Conservation (phyloP, 2,888 invertebrate species). For the Eudemis profundana region DNA sequence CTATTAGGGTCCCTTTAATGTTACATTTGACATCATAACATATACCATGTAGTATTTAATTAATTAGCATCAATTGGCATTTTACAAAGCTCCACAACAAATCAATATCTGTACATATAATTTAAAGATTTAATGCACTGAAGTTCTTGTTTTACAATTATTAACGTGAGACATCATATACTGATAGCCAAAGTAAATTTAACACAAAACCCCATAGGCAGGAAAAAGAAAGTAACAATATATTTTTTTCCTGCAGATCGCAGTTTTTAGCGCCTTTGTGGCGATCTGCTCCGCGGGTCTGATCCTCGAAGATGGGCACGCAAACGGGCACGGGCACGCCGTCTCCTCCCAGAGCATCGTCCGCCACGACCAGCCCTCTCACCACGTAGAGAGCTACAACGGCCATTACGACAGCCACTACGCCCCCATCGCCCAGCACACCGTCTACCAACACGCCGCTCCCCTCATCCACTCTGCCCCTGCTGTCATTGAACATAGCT, state of each 20-base stretch:
- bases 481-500: slow-evolving; percentile 32
- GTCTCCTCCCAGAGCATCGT: slow-evolving; percentile 78
- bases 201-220: no score
- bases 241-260: slow-evolving; percentile 64
- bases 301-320: slow-evolving; percentile 66
- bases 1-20: no score
- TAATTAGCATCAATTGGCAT: no score
- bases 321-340: slow-evolving; percentile 58
- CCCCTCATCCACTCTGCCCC: slow-evolving; percentile 46
- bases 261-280: slow-evolving; percentile 71
- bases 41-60: no score
- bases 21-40: no score
- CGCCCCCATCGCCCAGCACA: slow-evolving; percentile 56
- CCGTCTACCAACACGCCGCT: slow-evolving; percentile 47
- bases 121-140: no score
- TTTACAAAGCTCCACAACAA: no score
- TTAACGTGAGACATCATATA: no score
- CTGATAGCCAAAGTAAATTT: no score
- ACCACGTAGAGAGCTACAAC: slow-evolving; percentile 52
- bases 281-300: slow-evolving; percentile 78
- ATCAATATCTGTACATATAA: no score
- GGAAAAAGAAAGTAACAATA: neutral
- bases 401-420: slow-evolving; percentile 51
- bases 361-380: slow-evolving; percentile 70
- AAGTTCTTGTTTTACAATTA: no score